phyloP scores from a whole-genome alignment of 2,113 vertebrate genomes.

The Formicarius rufipectus region DNA sequence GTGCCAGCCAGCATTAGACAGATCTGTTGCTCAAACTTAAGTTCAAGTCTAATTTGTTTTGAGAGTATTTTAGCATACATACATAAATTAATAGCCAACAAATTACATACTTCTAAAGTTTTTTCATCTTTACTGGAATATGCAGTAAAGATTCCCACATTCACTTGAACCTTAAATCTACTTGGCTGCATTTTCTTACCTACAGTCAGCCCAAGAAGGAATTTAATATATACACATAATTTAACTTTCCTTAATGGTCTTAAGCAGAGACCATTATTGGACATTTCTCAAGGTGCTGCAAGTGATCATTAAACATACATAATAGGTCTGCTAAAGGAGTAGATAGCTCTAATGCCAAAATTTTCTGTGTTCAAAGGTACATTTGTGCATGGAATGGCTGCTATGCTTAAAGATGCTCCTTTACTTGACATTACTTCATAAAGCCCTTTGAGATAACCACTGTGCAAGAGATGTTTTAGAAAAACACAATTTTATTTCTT shows the following conservation, averaged over 20 bases:
- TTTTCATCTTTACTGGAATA: background rate
- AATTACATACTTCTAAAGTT: background rate
- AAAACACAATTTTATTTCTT: slow-evolving; percentile 45
- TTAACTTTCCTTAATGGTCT: background rate
- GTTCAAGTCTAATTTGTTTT: background rate
- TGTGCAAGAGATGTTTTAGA: background rate
- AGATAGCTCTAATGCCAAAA: background rate
- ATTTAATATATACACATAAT: background rate
- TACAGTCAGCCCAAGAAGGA: background rate
- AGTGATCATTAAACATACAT: background rate
- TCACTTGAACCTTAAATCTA: background rate
- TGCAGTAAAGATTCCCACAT: background rate
- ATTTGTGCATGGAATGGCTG: background rate
- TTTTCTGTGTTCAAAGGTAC: background rate
- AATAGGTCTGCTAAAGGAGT: background rate
- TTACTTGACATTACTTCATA: slow-evolving; percentile 13
- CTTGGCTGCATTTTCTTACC: background rate
- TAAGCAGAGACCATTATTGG: background rate
- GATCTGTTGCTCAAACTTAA: background rate
- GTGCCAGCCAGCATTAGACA: background rate
- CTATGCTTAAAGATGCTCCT: background rate
- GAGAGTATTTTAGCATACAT: background rate
- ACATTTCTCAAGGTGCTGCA: background rate
- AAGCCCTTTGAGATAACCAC: slow-evolving; percentile 18
- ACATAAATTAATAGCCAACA: background rate